Evolutionary conservation across 2,888 invertebrate genomes (phyloP), one percentile per base, ranked within the genome.

Genomic region (Archaeoteleia sp.): DNA sequence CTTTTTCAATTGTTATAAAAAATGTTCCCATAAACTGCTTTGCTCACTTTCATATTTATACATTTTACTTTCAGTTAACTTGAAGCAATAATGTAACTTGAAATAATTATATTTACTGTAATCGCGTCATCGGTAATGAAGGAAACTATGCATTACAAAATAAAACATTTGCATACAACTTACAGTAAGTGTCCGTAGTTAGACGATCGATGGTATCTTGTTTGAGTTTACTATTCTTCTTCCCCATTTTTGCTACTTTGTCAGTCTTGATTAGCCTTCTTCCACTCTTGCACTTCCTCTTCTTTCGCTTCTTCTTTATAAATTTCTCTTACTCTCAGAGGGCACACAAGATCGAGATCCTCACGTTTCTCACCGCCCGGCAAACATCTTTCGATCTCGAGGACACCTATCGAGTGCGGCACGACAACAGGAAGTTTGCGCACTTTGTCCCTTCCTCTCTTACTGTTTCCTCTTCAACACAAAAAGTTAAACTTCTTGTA

Each of bases 191-290:
- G 79, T 94, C 95, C 73, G 92, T 93, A 75, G 95, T 96, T 76
- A 97, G 90, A 77, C 94, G 91, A 87, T 95, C 95, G 85, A 97
- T 95, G 79, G 96, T 95, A 86, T 96, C 96, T 86, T 95, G 94
- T 90, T 95, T 96, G 87, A 97, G 91, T 89, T 97, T 97, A 60
- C 96, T 96, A 85, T 95, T 96, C 87, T 95, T 95, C 90, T 96
- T 96, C 82, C 96, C 96, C 97, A 97, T 97, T 80, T 88, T 90
- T 75, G 76, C 65, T 42, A 51, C 35, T 62, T 61, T 39, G 45
- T 20, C 40, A 45, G 14, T 27, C 25, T 54, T 60, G 62, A 60
- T 68, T 58, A 51, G 57, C 39, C 40, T 37, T 40, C 45, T 43
- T 43, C 51, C 40, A 27, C 15, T 13, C 3, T 23, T 46, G 35